Evolutionary conservation across 53 echinoderm and acorn worm genomes (phyloP).

Genomic region (Echinometra lucunter): DNA sequence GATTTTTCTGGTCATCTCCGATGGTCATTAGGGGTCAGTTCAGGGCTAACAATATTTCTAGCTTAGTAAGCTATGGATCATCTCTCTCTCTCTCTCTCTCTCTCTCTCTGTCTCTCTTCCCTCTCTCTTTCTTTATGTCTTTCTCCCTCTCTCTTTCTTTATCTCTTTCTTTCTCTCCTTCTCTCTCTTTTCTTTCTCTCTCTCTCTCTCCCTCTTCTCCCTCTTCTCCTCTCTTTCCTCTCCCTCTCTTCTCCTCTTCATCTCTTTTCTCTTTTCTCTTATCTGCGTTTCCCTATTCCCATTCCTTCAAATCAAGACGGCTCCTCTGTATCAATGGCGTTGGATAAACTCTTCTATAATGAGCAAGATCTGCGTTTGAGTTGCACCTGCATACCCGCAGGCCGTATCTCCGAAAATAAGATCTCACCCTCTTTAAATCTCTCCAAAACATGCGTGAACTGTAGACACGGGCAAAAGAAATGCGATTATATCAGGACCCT

Average conservation of each 20-base stretch:
- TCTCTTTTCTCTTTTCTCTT: too few species aligned
- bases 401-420: constrained; percentile 42
- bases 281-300: too few species aligned
- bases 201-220: neutral
- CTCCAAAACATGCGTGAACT: constrained; percentile 40
- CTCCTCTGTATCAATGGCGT: constrained; percentile 32
- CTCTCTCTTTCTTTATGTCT: neutral
- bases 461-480: neutral
- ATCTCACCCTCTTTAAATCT: constrained; percentile 45
- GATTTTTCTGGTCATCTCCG: neutral
- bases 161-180: neutral
- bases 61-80: neutral
- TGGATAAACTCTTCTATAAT: constrained; percentile 48
- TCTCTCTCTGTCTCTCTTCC: neutral
- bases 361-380: constrained; percentile 20
- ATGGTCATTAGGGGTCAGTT: neutral
- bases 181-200: neutral
- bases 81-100: neutral
- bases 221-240: neutral
- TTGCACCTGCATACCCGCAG: constrained; percentile 32
- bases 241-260: neutral
- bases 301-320: neutral
- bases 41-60: neutral
- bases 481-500: constrained; percentile 39
- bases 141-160: neutral